Conservation (phyloP, 2,113 vertebrate species). For the Anolis carolinensis region DNA sequence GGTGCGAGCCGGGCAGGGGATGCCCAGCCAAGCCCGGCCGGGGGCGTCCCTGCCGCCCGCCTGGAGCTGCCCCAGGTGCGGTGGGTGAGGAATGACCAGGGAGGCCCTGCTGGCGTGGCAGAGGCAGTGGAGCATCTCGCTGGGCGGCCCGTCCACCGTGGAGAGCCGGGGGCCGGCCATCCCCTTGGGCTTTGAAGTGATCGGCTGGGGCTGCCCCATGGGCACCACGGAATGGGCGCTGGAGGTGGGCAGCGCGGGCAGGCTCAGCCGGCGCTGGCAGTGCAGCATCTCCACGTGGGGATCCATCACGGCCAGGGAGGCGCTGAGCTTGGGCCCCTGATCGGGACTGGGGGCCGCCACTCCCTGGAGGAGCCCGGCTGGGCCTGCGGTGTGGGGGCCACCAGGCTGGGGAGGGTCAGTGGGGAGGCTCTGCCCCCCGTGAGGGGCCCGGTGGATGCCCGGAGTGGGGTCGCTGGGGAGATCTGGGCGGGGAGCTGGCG, state of each 20-base stretch:
- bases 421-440: slow-evolving; percentile 56
- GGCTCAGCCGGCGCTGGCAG: slow-evolving; percentile 27
- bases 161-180: neutral
- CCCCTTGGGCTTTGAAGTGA: slow-evolving; percentile 19
- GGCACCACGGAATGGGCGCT: neutral
- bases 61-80: slow-evolving; percentile 21
- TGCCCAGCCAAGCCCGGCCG: slow-evolving; percentile 17
- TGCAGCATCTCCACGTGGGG: slow-evolving; percentile 21
- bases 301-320: neutral
- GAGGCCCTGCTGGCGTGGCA: slow-evolving; percentile 27
- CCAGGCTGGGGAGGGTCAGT: neutral
- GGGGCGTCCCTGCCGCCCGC: neutral
- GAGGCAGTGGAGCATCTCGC: slow-evolving; percentile 29
- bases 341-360: neutral
- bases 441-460: slow-evolving; percentile 32
- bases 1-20: slow-evolving; percentile 2
- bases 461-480: neutral
- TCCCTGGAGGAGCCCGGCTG: neutral
- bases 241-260: neutral
- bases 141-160: neutral
- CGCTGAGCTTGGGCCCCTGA: slow-evolving; percentile 1
- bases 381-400: neutral
- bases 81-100: slow-evolving; percentile 25
- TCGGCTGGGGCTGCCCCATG: slow-evolving; percentile 7
- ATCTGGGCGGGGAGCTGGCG: neutral